Conservation (phyloP, 2,113 vertebrate genomes). For the Eleginops maclovinus region DNA sequence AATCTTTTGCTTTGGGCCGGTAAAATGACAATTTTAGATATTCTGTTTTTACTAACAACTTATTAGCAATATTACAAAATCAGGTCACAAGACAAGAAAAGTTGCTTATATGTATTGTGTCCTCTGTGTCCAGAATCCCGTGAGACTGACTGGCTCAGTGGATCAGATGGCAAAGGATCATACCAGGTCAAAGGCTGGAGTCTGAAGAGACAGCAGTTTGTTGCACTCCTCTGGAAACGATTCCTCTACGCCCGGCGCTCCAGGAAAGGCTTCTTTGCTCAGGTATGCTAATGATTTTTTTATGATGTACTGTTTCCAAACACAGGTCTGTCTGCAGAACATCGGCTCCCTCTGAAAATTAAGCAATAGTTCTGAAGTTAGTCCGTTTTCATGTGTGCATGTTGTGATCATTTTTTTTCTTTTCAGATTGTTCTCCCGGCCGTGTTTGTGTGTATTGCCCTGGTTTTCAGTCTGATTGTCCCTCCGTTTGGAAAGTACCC, state of each 20-base stretch:
- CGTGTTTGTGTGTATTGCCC: constrained; percentile 97
- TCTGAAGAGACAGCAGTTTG: constrained; percentile 94
- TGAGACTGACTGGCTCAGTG: constrained; percentile 95
- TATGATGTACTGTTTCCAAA: background rate
- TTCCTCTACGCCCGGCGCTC: constrained; percentile 94
- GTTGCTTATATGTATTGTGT: constrained; percentile 16
- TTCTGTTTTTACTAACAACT: background rate
- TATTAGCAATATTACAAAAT: constrained; percentile 1
- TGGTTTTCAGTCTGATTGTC: constrained; percentile 96
- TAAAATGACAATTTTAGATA: background rate
- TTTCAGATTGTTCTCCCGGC: constrained; percentile 96
- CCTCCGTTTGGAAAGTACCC: constrained; percentile 98
- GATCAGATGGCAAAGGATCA: constrained; percentile 95
- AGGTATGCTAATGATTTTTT: constrained; percentile 78
- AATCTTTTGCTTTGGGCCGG: background rate
- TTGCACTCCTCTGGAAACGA: constrained; percentile 96
- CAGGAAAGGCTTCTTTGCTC: constrained; percentile 97
- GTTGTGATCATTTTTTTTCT: constrained; percentile 35
- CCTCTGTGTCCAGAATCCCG: constrained; percentile 88
- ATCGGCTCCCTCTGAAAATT: background rate
- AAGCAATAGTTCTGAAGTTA: background rate
- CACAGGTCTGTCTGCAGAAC: background rate
- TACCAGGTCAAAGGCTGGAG: constrained; percentile 97
- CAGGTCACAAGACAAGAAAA: background rate
- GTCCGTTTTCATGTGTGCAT: background rate